Evolutionary conservation across 2,113 vertebrate genomes (phyloP).

Genomic region (Tapirus terrestris): DNA sequence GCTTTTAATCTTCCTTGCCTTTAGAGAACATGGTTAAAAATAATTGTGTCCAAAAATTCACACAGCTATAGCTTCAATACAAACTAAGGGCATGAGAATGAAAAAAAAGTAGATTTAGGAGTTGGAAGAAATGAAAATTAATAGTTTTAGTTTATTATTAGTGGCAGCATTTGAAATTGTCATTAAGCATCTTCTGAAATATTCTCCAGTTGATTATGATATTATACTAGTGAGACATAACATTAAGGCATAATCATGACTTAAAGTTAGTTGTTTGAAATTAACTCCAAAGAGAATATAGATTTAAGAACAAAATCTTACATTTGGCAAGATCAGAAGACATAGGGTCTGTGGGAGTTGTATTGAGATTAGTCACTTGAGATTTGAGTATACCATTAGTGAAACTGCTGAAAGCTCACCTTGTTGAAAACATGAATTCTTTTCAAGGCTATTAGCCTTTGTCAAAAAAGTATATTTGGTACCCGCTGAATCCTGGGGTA

Average conservation of each 20-base stretch:
- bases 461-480: background rate
- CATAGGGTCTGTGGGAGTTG: background rate
- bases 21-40: background rate
- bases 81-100: background rate
- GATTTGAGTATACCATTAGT: constrained; percentile 1
- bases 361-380: constrained; percentile 40
- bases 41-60: background rate
- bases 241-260: background rate
- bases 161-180: background rate
- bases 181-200: background rate
- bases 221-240: background rate
- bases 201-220: background rate
- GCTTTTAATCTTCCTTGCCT: background rate
- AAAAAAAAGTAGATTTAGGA: background rate
- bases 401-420: constrained; percentile 3
- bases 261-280: constrained; percentile 50
- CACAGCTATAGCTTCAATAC: background rate
- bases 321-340: constrained; percentile 55
- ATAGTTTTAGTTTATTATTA: background rate
- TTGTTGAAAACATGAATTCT: constrained; percentile 33
- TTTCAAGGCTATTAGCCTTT: background rate
- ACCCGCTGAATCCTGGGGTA: background rate
- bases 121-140: background rate
- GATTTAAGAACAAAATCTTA: constrained; percentile 61
- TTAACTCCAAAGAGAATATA: constrained; percentile 53